These are phyloP conservation scores for Adelges cooleyi DNA, from an alignment of 1,140 invertebrate species.

Conservation along the genomic window DNA sequence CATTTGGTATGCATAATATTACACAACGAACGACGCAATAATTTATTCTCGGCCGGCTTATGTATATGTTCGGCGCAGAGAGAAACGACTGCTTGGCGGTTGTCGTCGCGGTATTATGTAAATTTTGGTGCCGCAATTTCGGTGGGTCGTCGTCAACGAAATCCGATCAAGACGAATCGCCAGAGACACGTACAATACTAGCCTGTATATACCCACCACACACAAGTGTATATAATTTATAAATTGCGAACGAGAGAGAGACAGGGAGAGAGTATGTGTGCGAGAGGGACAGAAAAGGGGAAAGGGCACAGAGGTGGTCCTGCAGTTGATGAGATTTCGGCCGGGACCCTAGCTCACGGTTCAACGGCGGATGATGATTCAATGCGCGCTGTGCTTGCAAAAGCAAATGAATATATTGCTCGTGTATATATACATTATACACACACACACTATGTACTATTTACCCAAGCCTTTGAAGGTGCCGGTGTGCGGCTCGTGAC, in stretches of 20 bases:
- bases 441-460: conserved; percentile 18
- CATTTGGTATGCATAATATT: too few species aligned
- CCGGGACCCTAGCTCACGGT: not conserved
- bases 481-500: conserved; percentile 1
- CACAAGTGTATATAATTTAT: too few species aligned
- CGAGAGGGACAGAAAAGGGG: not conserved
- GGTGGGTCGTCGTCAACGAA: conserved; percentile 10
- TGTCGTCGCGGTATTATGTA: conserved; percentile 7
- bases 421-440: too few species aligned
- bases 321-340: conserved; percentile 10
- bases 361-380: not conserved
- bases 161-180: conserved; percentile 27
- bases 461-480: conserved; percentile 24
- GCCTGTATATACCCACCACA: too few species aligned
- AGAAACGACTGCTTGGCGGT: too few species aligned
- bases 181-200: conserved; percentile 25
- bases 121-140: conserved; percentile 10
- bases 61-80: too few species aligned
- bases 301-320: not conserved
- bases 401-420: conserved; percentile 7
- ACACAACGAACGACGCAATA: too few species aligned
- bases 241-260: not conserved
- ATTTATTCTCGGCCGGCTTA: conserved; percentile 7
- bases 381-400: not conserved
- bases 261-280: not conserved